Base-by-base conservation (phyloP, 92 coral and sea anemone genomes). In the Palythoa caribaeorum region DNA sequence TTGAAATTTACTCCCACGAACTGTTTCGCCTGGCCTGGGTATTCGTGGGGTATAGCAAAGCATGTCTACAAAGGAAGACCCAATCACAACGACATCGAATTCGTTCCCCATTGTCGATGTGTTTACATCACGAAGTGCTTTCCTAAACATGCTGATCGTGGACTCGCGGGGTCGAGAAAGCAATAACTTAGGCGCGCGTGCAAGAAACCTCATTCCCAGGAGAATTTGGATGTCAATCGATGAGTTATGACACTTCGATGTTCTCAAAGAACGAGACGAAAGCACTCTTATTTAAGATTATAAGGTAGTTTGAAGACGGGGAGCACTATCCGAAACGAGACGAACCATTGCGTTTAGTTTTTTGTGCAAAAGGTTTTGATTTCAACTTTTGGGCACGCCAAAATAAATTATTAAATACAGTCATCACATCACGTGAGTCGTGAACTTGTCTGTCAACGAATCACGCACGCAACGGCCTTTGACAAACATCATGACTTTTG, bases 61-160 rank as follows among this genome's bases (percentile, higher is more conserved):
- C 94, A 96, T 83, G 92, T 96, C 99, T 2, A 93, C 91, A 65
- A 96, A 96, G 71, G 98, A 96, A 11, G 98, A 91, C 13, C 99
- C 99, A 6, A 96, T 91, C 9, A 96, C 98, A 65, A 93, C 97
- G 0, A 96, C 89, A 83, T 93, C 96, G 68, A 91, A 83, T 3
- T 40, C 78, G 40, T 40, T 38, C 13, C 71, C 47, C 83, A 77
- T 77, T 17, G 8, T 75, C 13, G 8, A 1, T 13, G 15, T 70
- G 47, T 35, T 35, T 70, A 35, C 44, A 70, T 28, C 75, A 35
- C 47, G 75, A 70, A 28, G 15, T 15, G 48, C 3, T 70, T 11
- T 70, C 17, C 35, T 65, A 8, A 65, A 65, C 19, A 65, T 65
- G 71, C 71, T 17, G 28, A 35, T 70, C 14, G 47, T 36, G 17